Percentiles rank a stretch among this genome's conserved stretches.
Conservation (phyloP, 2,797 vertebrate species). For the Zalophus californianus region DNA sequence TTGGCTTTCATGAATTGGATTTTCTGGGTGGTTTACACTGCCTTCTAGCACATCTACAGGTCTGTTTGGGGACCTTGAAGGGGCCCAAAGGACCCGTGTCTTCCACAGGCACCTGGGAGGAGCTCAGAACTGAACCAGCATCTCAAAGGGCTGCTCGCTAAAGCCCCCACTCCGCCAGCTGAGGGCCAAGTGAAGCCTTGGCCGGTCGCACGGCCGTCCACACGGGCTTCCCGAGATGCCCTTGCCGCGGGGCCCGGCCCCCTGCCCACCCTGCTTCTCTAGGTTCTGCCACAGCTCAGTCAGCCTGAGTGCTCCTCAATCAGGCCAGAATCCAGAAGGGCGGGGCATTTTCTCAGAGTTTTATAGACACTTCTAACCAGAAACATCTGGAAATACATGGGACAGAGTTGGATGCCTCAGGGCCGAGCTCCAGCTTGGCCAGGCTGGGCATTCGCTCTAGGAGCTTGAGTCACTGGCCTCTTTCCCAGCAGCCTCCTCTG, state of each 20-base stretch:
- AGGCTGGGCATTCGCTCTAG: fast-evolving
- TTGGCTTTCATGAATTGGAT: neutral
- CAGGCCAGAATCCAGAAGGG: slow-evolving; percentile 12
- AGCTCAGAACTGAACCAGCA: neutral
- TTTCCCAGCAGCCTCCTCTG: neutral
- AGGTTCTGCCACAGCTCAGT: neutral
- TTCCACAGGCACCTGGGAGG: neutral
- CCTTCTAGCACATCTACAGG: no score
- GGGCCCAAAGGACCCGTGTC: neutral
- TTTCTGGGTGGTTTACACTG: neutral
- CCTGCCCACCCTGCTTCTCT: neutral
- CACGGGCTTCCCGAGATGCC: fast-evolving
- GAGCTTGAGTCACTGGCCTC: neutral
- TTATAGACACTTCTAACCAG: slow-evolving; percentile 42
- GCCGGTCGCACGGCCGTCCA: fast-evolving
- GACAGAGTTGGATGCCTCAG: neutral
- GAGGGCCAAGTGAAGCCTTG: fast-evolving
- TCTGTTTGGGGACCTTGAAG: neutral
- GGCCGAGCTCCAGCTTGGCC: neutral
- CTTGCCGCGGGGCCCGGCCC: fast-evolving
- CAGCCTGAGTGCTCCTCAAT: neutral
- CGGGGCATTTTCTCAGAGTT: neutral
- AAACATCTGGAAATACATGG: slow-evolving; percentile 61
- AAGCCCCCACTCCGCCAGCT: fast-evolving
- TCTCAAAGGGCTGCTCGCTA: neutral